phyloP scores from a whole-genome alignment of 2,113 vertebrate species.

The Clarias magur region DNA sequence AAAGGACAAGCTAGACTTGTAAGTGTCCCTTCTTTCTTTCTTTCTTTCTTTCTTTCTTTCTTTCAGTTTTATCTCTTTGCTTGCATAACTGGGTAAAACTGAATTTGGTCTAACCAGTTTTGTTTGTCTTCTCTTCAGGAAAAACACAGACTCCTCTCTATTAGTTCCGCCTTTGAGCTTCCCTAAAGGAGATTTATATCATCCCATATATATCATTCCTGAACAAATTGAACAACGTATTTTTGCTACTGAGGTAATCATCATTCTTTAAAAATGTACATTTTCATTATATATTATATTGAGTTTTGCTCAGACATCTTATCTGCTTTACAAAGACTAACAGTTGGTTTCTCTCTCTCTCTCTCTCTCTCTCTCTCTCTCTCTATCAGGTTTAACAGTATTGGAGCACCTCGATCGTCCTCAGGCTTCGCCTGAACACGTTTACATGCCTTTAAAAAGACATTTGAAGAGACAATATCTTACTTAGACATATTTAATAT shows the following conservation, averaged over 20 bases:
- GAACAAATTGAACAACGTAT: constrained; percentile 74
- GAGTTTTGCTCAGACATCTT: neutral
- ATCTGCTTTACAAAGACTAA: constrained; percentile 7
- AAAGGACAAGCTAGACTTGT: constrained; percentile 73
- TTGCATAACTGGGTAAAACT: neutral
- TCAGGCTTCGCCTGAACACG: constrained; percentile 46
- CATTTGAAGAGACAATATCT: constrained; percentile 53
- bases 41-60: constrained; percentile 10
- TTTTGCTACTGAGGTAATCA: constrained; percentile 81
- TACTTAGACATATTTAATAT: constrained; percentile 70
- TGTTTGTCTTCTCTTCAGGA: constrained; percentile 57
- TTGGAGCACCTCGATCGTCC: constrained; percentile 49
- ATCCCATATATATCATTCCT: constrained; percentile 73
- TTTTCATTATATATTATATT: too few relatives aligned
- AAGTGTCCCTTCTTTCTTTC: constrained; percentile 52
- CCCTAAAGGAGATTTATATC: constrained; percentile 70
- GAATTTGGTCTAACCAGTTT: constrained; percentile 21
- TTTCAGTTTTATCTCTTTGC: neutral
- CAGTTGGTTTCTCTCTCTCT: neutral
- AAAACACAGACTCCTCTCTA: constrained; percentile 65
- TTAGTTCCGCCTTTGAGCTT: constrained; percentile 60
- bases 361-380: neutral
- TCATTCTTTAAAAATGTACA: neutral
- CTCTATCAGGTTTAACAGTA: constrained; percentile 57
- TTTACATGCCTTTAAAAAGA: constrained; percentile 59